Percentiles rank a stretch among this genome's conserved stretches.
phyloP scores from a whole-genome alignment of 2,888 invertebrate species.

The Charanyca ferruginea region DNA sequence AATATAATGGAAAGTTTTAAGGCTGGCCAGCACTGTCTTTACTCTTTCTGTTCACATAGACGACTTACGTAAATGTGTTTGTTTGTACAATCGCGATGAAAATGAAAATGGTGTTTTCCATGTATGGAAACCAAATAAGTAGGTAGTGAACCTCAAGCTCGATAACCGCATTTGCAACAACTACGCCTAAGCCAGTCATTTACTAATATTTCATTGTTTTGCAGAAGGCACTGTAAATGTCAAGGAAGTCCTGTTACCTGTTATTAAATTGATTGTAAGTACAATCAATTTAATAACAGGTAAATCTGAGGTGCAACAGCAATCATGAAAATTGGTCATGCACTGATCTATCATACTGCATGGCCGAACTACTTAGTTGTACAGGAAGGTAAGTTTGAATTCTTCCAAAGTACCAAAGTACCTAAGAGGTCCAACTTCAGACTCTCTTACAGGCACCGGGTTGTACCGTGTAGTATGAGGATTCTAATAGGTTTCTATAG shows the following conservation, averaged over 20 bases:
- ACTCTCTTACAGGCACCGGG: too few relatives aligned
- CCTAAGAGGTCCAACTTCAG: too few relatives aligned
- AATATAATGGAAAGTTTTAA: too few relatives aligned
- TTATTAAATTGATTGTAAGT: too few relatives aligned
- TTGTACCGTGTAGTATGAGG: too few relatives aligned
- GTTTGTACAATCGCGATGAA: too few relatives aligned
- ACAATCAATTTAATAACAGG: slow-evolving; percentile 31
- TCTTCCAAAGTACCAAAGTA: not conserved
- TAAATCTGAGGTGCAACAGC: slow-evolving; percentile 18
- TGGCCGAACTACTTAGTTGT: not conserved
- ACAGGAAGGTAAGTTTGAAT: too few relatives aligned
- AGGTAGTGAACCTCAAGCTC: not conserved
- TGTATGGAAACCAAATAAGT: not conserved
- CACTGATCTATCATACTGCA: slow-evolving; percentile 13
- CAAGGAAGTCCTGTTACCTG: too few relatives aligned
- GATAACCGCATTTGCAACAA: not conserved
- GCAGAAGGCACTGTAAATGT: slow-evolving; percentile 28
- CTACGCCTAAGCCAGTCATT: not conserved
- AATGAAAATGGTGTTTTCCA: not conserved
- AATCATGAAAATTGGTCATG: slow-evolving; percentile 52
- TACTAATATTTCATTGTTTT: not conserved
- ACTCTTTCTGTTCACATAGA: too few relatives aligned
- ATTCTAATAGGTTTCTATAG: too few relatives aligned
- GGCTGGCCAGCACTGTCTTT: too few relatives aligned
- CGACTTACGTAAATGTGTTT: too few relatives aligned